These are phyloP conservation scores for Pterostichus niger DNA, from an alignment of 2,888 invertebrate species.

Conservation along the genomic window DNA sequence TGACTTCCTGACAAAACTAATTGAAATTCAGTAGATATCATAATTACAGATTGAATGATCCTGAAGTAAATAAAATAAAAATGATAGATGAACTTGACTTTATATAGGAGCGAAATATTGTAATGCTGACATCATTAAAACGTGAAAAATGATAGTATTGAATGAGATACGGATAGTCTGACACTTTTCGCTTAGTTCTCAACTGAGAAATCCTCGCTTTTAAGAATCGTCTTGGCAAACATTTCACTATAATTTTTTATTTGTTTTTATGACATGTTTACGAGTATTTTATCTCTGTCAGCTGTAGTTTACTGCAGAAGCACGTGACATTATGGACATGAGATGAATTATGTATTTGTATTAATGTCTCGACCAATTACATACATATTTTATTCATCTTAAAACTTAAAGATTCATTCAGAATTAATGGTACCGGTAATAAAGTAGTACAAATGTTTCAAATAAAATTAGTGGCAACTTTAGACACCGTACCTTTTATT, in stretches of 20 bases:
- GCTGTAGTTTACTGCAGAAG: conserved; percentile 39
- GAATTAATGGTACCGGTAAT: not conserved
- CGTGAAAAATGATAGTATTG: conserved; percentile 37
- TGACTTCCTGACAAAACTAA: conserved; percentile 13
- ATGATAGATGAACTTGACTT: conserved; percentile 30
- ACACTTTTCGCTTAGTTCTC: conserved; percentile 27
- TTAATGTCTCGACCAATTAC: conserved; percentile 37
- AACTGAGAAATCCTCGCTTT: conserved; percentile 2
- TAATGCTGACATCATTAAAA: conserved; percentile 22
- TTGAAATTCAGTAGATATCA: conserved; percentile 34
- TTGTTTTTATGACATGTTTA: conserved; percentile 30
- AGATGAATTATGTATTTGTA: conserved; percentile 42
- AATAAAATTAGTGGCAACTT: not conserved
- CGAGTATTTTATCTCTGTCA: conserved; percentile 46
- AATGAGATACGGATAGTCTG: conserved; percentile 8
- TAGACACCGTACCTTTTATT: too few relatives aligned
- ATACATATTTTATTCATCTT: not conserved
- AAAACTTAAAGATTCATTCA: conserved; percentile 7
- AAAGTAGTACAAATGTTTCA: not conserved
- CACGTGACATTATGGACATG: conserved; percentile 22
- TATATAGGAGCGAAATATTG: conserved; percentile 31
- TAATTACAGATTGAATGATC: conserved; percentile 31
- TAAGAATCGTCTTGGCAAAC: conserved; percentile 23
- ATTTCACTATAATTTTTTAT: conserved; percentile 19
- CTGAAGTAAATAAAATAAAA: not conserved